Conservation (phyloP, 2,113 vertebrate genomes). For the Brachyistius frenatus region DNA sequence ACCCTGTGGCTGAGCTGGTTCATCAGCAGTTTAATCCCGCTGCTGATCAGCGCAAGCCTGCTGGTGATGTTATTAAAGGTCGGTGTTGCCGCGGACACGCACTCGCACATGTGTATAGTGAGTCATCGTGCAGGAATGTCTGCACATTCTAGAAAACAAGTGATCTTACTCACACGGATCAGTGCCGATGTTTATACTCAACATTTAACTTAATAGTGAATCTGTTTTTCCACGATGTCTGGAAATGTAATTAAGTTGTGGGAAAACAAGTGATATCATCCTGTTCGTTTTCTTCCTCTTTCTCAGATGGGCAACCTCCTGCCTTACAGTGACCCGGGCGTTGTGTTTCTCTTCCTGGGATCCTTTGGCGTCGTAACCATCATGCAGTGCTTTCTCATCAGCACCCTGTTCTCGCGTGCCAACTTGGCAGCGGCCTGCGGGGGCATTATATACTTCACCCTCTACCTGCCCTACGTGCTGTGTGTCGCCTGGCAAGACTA, state of each 20-base stretch:
- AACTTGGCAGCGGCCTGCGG: constrained; percentile 97
- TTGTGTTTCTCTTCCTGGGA: constrained; percentile 93
- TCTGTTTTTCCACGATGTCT: constrained; percentile 16
- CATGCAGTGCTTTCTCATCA: constrained; percentile 98
- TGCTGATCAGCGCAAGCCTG: constrained; percentile 92
- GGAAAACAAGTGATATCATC: constrained; percentile 49
- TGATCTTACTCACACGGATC: neutral
- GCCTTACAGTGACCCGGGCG: constrained; percentile 93
- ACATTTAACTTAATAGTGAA: constrained; percentile 2
- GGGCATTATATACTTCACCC: constrained; percentile 96
- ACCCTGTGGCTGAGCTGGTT: constrained; percentile 99
- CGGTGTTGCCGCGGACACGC: constrained; percentile 1
- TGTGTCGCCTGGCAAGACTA: constrained; percentile 98
- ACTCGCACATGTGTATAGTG: neutral
- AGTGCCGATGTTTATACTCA: constrained; percentile 4
- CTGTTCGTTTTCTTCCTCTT: neutral
- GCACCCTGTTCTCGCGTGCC: constrained; percentile 94
- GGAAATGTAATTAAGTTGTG: constrained; percentile 18
- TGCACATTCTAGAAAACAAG: constrained; percentile 12
- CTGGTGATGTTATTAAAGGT: constrained; percentile 95
- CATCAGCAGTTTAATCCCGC: constrained; percentile 95
- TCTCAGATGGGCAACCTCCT: constrained; percentile 93
- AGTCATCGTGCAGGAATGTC: constrained; percentile 38
- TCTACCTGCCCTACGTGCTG: constrained; percentile 95
- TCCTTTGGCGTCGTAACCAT: constrained; percentile 94